Base-by-base conservation (phyloP, 2,797 vertebrate species). In the Ceryle rudis region DNA sequence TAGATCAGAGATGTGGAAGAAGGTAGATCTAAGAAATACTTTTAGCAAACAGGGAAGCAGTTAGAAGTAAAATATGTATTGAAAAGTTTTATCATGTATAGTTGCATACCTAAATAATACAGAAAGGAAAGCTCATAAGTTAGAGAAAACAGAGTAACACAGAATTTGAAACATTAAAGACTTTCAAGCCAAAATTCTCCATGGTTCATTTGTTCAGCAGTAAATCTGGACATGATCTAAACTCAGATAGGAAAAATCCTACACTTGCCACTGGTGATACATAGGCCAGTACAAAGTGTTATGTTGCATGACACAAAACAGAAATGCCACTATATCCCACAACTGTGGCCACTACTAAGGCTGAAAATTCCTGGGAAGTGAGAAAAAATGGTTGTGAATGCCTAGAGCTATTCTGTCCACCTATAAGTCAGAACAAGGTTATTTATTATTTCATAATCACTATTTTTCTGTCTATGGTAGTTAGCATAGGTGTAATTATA, bases 371-470 rank as follows among this genome's bases (percentile, higher is more conserved):
- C 51, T 81, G 47, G 42, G 25, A 86, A 60, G 35, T 25, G 13
- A 49, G 4, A 28, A 82, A 61, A 91, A 82, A 37, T 8, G 10
- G 62, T 54, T 70, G 5, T 46, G 70, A 92, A 91, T 5, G 15
- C 65, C 73, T 61, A 64, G 60, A 58, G 42, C 13, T 91, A 44
- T 89, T 77, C 47, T 72, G 35, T 17, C 42, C 62, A 79, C 69
- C 57, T 81, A 35, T 54, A 81, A 78, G 18, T 39, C 37, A 73
- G 35, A 86, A 86, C 7, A 83, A 83, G 15, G 41, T 55, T 46
- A 74, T 84, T 89, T 90, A 33, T 79, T 71, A 57, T 83, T 93
- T 93, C 31, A 54, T 70, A 69, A 73, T 91, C 80, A 73, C 29
- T 90, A 26, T 64, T 92, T 90, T 95, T 82, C 70, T 87, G 11